Evolutionary conservation across 2,797 vertebrate species (phyloP).

Genomic region (Antrozous pallidus): DNA sequence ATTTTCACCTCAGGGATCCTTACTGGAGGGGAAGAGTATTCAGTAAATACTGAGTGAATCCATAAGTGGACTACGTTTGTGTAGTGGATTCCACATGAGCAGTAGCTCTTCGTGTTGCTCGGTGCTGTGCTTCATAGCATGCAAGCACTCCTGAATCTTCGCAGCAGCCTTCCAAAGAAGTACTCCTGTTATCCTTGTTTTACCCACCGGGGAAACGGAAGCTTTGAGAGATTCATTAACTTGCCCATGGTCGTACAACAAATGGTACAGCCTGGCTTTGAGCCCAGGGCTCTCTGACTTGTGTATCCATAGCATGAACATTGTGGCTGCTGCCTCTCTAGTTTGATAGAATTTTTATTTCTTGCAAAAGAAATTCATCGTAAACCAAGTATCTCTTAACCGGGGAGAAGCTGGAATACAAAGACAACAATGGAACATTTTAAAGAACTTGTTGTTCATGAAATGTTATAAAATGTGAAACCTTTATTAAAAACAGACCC

Average conservation of each 20-base stretch:
- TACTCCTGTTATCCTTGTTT: not conserved
- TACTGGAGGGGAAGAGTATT: not conserved
- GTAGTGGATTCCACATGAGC: not conserved
- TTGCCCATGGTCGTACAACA: not conserved
- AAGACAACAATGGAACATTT: not conserved
- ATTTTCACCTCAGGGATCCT: not conserved
- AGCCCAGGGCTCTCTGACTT: not conserved
- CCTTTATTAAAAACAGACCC: constrained; percentile 10
- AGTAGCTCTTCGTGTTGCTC: not conserved
- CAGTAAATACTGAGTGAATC: not conserved
- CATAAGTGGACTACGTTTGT: not conserved
- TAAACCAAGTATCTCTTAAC: constrained; percentile 15
- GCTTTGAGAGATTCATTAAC: not conserved
- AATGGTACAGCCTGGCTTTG: not conserved
- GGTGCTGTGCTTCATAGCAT: not conserved
- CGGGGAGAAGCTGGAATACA: constrained; percentile 27
- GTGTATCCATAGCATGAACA: not conserved
- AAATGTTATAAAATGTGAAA: constrained; percentile 46
- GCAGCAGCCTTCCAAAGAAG: not conserved
- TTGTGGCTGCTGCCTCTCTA: not conserved
- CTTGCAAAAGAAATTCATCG: constrained; percentile 26
- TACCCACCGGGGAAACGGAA: not conserved
- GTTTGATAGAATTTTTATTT: constrained; percentile 36
- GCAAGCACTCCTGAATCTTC: not conserved
- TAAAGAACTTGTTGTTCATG: not conserved